Evolutionary conservation across 2,888 invertebrate species (phyloP), one percentile per base, ranked within the genome.

Genomic region (Polyommatus icarus): DNA sequence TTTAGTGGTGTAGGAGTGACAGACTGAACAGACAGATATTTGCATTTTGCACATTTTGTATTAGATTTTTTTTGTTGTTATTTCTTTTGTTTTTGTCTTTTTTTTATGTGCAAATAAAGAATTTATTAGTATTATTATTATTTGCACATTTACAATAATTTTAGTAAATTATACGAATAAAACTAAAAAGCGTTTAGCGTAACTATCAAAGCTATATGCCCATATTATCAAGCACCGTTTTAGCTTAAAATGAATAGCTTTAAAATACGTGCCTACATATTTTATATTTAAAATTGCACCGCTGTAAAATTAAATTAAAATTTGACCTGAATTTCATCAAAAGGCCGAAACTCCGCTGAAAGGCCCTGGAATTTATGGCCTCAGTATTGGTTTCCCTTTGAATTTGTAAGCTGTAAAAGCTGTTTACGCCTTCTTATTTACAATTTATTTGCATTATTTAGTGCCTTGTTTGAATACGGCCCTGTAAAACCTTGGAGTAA

Each of bases 361-460:
- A 85, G 84, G 83, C 81, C 85, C 83, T 79, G 81, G 82, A 85
- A 88, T 88, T 89, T 88, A 89, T 86, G 80, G 83, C 81, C 84
- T 80, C 80, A 80, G 79, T 81, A 84, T 84, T 83, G 85, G 83
- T 80, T 79, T 82, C 80, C 83, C 85, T 87, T 87, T 86, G 84
- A 82, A 83, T 83, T 80, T 82, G 81, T 82, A 82, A 83, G 81
- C 83, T 77, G 76, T 81, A 80, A 82, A 32, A 77, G 20, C 32
- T 46, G 71, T 77, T 71, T 71, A 77, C 50, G 67, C 24, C 71
- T 57, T 77, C 71, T n/a, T 36, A 77, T 71, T 72, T 71, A 57
- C 15, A 72, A 61, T 32, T 67, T 67, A 32, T 32, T 67, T 29
- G 29, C 15, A 15, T 29, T 67, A 67, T 67, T 67, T 32, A 67